These are phyloP conservation scores for Crioceris asparagi DNA, from an alignment of 2,888 invertebrate genomes.

Conservation along the genomic window DNA sequence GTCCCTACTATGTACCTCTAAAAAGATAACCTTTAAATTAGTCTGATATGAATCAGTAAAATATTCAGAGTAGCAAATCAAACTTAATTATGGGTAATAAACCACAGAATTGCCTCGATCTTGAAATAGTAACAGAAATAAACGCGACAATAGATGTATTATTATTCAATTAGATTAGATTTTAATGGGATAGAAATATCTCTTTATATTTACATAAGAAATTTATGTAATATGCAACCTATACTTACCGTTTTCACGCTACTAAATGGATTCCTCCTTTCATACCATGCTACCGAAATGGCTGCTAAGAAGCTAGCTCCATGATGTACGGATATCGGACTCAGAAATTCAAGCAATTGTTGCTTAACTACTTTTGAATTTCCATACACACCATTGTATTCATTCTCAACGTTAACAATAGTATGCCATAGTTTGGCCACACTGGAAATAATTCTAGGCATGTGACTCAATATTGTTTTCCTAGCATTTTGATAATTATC, in stretches of 20 bases:
- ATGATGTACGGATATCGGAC: constrained; percentile 75
- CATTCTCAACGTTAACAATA: constrained; percentile 37
- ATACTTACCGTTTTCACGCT: constrained; percentile 38
- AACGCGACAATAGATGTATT: too few species aligned
- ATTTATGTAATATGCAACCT: too few species aligned
- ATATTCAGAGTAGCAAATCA: too few species aligned
- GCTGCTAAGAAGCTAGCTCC: constrained; percentile 71
- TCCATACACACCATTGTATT: constrained; percentile 46
- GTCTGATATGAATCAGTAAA: too few species aligned
- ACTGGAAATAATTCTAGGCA: constrained; percentile 72
- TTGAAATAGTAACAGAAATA: too few species aligned
- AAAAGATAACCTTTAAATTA: too few species aligned
- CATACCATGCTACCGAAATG: constrained; percentile 78
- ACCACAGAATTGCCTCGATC: too few species aligned
- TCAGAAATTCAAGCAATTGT: constrained; percentile 69
- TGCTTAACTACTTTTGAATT: constrained; percentile 61
- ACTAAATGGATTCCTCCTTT: constrained; percentile 45
- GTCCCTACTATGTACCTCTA: too few species aligned
- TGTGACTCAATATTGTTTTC: constrained; percentile 60
- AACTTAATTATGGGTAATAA: too few species aligned
- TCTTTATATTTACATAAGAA: too few species aligned
- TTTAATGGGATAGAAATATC: too few species aligned
- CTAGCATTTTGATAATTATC: constrained; percentile 48
- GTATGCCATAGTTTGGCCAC: constrained; percentile 73
- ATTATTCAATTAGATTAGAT: too few species aligned